Conservation (phyloP, 2,113 vertebrate genomes). For the Struthio camelus region DNA sequence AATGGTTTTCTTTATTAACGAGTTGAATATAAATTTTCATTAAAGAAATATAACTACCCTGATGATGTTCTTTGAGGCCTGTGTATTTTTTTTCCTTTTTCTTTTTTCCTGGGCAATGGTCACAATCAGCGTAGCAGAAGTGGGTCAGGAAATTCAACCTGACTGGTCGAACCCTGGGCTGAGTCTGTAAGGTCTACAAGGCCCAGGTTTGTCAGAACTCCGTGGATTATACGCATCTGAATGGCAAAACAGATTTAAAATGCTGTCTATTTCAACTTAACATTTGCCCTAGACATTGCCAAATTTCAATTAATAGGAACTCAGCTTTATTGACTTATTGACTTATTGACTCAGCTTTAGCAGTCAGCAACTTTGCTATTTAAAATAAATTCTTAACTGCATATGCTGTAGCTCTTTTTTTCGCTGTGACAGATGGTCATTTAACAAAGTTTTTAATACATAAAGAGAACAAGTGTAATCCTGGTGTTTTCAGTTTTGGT, state of each 20-base stretch:
- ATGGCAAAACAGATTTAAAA: conserved; percentile 80
- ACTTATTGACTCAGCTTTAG: not conserved
- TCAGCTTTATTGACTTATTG: no score
- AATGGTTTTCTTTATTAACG: not conserved
- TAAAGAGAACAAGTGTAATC: conserved; percentile 45
- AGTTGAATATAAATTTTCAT: not conserved
- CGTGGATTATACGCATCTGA: conserved; percentile 66
- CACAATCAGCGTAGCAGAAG: conserved; percentile 67
- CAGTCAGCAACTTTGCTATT: not conserved
- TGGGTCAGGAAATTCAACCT: conserved; percentile 79
- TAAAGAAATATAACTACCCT: not conserved
- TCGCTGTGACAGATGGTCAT: not conserved
- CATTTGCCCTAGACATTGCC: conserved; percentile 64
- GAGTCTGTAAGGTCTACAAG: conserved; percentile 66
- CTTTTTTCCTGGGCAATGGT: conserved; percentile 26
- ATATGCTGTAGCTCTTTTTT: not conserved
- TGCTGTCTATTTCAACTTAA: conserved; percentile 75
- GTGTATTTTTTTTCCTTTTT: not conserved
- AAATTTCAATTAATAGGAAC: not conserved
- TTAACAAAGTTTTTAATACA: not conserved
- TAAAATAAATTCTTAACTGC: not conserved
- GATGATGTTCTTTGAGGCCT: not conserved
- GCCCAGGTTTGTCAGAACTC: conserved; percentile 69
- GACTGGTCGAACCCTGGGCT: conserved; percentile 71
- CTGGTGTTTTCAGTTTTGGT: conserved; percentile 5